Evolutionary conservation across 2,888 invertebrate genomes (phyloP).

Genomic region (Danaus chrysippus): DNA sequence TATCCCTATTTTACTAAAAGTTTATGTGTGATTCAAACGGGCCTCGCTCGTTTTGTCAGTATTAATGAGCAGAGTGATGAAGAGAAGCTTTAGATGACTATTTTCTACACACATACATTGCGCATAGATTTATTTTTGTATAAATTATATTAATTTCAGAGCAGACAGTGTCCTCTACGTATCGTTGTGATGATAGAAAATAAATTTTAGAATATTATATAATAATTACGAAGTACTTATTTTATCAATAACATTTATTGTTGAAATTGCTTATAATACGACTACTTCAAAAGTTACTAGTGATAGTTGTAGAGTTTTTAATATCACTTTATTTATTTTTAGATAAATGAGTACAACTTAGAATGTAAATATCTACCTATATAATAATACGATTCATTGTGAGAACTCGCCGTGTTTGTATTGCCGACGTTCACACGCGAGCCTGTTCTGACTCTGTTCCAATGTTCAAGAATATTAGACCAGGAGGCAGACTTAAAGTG

Average conservation of each 20-base stretch:
- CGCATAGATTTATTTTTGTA: constrained; percentile 27
- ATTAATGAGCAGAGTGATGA: constrained; percentile 26
- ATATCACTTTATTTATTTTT: constrained; percentile 58
- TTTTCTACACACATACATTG: constrained; percentile 18
- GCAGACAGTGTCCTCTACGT: constrained; percentile 32
- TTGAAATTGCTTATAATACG: constrained; percentile 29
- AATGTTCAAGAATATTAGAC: constrained; percentile 17
- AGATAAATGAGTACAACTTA: constrained; percentile 64
- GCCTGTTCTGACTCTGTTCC: constrained; percentile 25
- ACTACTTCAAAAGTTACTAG: constrained; percentile 32
- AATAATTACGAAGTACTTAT: constrained; percentile 11
- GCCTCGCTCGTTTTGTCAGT: constrained; percentile 25
- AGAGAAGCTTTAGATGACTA: constrained; percentile 28
- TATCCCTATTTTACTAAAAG: constrained; percentile 21
- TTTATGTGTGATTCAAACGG: constrained; percentile 15
- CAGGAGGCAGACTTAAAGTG: constrained; percentile 5
- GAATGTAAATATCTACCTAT: constrained; percentile 44
- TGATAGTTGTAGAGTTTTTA: constrained; percentile 42
- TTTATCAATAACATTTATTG: constrained; percentile 27
- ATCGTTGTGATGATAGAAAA: constrained; percentile 43
- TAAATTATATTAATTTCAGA: constrained; percentile 30
- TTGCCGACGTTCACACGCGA: constrained; percentile 18
- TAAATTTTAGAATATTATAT: constrained; percentile 29
- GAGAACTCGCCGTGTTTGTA: not conserved
- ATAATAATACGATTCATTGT: constrained; percentile 23